Percentiles rank a stretch among this genome's conserved stretches.
phyloP scores from a whole-genome alignment of 2,888 invertebrate species.

The Drosophila engyochracea region DNA sequence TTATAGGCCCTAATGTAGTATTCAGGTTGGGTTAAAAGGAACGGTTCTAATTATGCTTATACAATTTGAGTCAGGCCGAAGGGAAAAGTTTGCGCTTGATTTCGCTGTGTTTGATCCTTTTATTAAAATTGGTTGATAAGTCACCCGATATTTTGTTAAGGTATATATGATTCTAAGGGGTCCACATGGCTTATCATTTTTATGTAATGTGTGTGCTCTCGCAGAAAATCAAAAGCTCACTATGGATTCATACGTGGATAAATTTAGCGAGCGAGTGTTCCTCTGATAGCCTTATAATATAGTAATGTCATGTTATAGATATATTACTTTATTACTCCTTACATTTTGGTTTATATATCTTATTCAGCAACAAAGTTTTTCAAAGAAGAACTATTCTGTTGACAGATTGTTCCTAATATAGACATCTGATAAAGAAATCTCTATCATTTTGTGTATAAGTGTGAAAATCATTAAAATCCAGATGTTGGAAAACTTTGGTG shows the following conservation, averaged over 20 bases:
- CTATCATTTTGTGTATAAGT: too few species aligned
- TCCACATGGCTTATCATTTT: not conserved
- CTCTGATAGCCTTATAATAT: too few species aligned
- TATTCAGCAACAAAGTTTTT: too few species aligned
- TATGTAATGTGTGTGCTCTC: not conserved
- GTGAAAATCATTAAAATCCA: too few species aligned
- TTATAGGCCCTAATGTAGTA: not conserved
- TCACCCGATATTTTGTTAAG: not conserved
- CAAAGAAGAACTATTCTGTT: too few species aligned
- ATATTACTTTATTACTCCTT: too few species aligned
- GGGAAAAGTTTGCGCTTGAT: not conserved
- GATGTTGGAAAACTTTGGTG: not conserved
- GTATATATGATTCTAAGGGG: not conserved
- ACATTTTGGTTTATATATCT: too few species aligned
- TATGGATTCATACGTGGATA: not conserved
- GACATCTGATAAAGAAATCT: too few species aligned
- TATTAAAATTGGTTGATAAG: not conserved
- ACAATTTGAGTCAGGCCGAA: too few species aligned
- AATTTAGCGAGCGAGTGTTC: not conserved
- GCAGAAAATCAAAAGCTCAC: not conserved
- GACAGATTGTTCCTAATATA: too few species aligned
- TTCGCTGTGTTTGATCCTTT: not conserved
- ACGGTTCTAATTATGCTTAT: not conserved
- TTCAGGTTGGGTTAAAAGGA: not conserved
- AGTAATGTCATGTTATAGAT: too few species aligned